Percentiles rank a stretch among this genome's conserved stretches.
phyloP scores from a whole-genome alignment of 2,888 invertebrate genomes.

The Andrena fulva region DNA sequence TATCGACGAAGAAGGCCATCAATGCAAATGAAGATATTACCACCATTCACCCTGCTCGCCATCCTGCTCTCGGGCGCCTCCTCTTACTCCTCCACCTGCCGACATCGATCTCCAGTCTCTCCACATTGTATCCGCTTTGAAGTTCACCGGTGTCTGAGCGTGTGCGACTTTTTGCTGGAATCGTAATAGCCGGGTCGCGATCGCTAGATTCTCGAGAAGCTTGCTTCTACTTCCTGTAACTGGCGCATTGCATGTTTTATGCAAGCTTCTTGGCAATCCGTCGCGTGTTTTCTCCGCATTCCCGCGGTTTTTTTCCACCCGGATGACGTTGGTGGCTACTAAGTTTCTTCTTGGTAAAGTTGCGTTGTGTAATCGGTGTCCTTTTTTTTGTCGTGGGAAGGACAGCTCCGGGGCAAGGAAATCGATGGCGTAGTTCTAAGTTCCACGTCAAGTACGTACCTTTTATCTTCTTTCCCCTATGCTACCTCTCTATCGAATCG shows the following conservation, averaged over 20 bases:
- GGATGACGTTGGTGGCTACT: neutral
- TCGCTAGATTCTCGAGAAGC: neutral
- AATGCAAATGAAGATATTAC: constrained; percentile 76
- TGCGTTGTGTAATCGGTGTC: neutral
- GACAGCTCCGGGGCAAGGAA: no score
- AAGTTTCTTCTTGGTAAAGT: neutral
- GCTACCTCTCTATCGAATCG: neutral
- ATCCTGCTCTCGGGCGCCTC: neutral
- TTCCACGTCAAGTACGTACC: neutral
- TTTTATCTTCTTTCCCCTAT: neutral
- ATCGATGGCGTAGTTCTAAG: neutral
- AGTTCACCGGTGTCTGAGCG: neutral
- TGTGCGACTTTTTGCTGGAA: neutral
- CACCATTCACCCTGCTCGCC: constrained; percentile 32
- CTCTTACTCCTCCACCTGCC: constrained; percentile 35
- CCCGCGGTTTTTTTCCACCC: neutral
- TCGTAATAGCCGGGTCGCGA: neutral
- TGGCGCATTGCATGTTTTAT: neutral
- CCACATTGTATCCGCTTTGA: constrained; percentile 13
- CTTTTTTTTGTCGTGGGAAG: neutral
- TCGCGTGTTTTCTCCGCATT: neutral
- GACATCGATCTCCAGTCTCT: constrained; percentile 51
- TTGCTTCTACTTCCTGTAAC: neutral
- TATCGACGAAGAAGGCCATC: constrained; percentile 66
- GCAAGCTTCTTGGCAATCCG: neutral